Conservation (phyloP, 2,113 vertebrate genomes). For the Fukomys damarensis region DNA sequence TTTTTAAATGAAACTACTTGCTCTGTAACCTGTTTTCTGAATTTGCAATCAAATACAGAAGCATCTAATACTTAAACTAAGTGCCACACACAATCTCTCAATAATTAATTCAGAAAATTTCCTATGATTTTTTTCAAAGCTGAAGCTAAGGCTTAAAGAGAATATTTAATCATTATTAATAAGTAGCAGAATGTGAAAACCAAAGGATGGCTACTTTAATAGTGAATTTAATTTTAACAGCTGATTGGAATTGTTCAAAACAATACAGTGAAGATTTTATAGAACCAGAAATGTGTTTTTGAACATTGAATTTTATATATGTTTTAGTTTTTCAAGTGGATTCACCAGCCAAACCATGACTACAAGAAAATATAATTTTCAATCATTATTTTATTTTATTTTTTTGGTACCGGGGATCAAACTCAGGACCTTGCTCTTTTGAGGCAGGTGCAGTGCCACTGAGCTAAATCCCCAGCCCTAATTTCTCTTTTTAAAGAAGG, state of each 20-base stretch:
- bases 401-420: too few relatives aligned
- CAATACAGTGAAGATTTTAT: neutral
- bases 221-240: neutral
- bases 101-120: slow-evolving; percentile 17
- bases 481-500: slow-evolving; percentile 37
- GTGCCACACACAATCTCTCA: neutral
- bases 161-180: slow-evolving; percentile 18
- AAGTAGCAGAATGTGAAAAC: slow-evolving; percentile 22
- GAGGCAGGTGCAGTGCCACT: too few relatives aligned
- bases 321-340: slow-evolving; percentile 41
- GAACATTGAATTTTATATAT: slow-evolving; percentile 27
- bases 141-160: slow-evolving; percentile 1
- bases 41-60: neutral
- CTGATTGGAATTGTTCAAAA: slow-evolving; percentile 23
- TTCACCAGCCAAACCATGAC: neutral
- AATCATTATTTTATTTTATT: slow-evolving; percentile 13
- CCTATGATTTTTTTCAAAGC: neutral
- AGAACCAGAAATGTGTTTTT: slow-evolving; percentile 13
- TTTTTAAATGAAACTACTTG: slow-evolving; percentile 1
- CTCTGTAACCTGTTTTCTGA: neutral
- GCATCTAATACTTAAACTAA: neutral
- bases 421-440: too few relatives aligned
- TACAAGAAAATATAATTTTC: slow-evolving; percentile 24
- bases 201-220: neutral
- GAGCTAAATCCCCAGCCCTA: neutral